Base-by-base conservation (phyloP, 2,797 vertebrate genomes). In the Trematomus bernacchii region DNA sequence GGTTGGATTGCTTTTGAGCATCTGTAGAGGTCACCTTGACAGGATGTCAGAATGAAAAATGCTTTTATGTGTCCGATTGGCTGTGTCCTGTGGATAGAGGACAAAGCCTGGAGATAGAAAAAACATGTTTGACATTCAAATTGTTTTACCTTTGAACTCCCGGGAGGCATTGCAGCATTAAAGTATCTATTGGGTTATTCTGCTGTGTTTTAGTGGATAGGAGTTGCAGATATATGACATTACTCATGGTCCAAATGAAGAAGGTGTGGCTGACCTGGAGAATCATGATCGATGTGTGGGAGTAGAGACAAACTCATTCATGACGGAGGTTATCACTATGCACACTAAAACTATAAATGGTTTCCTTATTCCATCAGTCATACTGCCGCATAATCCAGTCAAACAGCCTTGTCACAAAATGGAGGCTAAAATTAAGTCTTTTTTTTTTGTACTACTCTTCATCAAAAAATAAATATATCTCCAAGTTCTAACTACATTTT, bases 1-100 rank as follows among this genome's bases (percentile, higher is more conserved):
- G 23, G 11, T 23, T 16, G 16, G 46, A 40, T 61, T 73, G 53
- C 54, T 64, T 74, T 50, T 13, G 10, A 64, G 57, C 16, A 60
- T 62, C 44, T 19, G 14, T 10, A 58, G 63, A 60, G 55, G 81
- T 83, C 73, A 80, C 66, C 65, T 80, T 69, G 80, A 79, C 60
- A 40, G 37, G 30, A 48, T 43, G 37, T 57, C 52, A 5, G 33
- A 51, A 53, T 18, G 10, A 73, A 61, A 37, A 63, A 68, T 12
- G 44, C 50, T 64, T 63, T 68, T 30, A 44, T 12, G 18, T 43
- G 50, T 76, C 11, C 66, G 42, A 79, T n/a, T 61, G 63, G 18
- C n/a, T n/a, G n/a, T n/a, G n/a, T n/a, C n/a, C n/a, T 6, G 42
- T 57, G 27, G 48, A 52, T 61, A 72, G 54, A 78, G 63, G 58